These are phyloP conservation scores for Planiliza haematocheilus DNA, from an alignment of 2,113 vertebrate species.

Conservation along the genomic window DNA sequence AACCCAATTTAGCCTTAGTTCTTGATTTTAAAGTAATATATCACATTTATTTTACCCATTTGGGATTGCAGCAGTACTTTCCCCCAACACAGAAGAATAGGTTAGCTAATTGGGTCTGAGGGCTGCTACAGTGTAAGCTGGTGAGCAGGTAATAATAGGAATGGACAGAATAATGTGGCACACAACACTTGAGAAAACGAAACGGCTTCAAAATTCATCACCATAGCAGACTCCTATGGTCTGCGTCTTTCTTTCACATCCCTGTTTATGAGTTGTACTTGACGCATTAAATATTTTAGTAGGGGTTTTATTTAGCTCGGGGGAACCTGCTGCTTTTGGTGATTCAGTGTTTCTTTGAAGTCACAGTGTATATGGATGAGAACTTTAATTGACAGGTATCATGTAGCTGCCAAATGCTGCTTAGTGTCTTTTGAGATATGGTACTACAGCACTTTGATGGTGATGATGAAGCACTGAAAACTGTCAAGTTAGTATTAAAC, in stretches of 20 bases:
- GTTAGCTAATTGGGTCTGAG: slow-evolving; percentile 44
- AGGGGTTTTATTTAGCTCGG: slow-evolving; percentile 1
- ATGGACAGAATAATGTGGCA: slow-evolving; percentile 9
- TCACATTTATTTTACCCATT: slow-evolving; percentile 31
- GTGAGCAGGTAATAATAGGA: slow-evolving; percentile 34
- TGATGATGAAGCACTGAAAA: background rate
- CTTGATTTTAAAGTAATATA: slow-evolving; percentile 22
- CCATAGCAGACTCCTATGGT: background rate
- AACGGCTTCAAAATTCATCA: background rate
- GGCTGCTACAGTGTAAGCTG: slow-evolving; percentile 13
- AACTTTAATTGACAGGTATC: background rate
- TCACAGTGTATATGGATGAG: background rate
- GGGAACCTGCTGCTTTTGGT: background rate
- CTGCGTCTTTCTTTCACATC: background rate
- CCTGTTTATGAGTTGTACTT: slow-evolving; percentile 19
- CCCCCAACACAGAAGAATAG: slow-evolving; percentile 36
- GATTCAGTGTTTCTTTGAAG: too few species aligned
- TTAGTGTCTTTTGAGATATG: background rate
- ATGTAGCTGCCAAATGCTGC: background rate
- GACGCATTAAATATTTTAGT: slow-evolving; percentile 28
- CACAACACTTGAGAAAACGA: background rate
- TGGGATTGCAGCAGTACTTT: slow-evolving; percentile 27
- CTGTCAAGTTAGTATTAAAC: background rate
- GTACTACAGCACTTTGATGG: background rate
- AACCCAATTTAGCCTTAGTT: background rate